Evolutionary conservation across 2,888 invertebrate genomes (phyloP), one percentile per base, ranked within the genome.

Genomic region (Chrysomela aeneicollis): DNA sequence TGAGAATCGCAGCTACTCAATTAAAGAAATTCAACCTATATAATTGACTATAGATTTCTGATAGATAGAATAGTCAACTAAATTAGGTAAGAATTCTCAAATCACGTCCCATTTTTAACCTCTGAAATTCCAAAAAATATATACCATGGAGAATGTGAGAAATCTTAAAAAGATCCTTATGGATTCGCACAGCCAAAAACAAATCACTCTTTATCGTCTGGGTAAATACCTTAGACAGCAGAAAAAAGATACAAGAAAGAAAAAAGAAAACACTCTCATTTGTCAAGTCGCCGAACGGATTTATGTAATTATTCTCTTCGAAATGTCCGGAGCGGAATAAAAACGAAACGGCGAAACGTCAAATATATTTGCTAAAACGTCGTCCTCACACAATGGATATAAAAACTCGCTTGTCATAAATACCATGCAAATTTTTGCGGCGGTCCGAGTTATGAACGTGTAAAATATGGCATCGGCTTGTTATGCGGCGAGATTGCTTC

Each of bases 381-480:
- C 58, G 51, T 51, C 42, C 52, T 19, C 55, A 37, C 64, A 66
- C 68, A 66, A 69, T 64, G 62, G 50, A 59, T 53, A 69, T 64
- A 66, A 69, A 66, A 62, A 69, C 61, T 64, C 66, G 68, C 66
- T 69, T 69, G 64, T 69, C 68, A 66, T 66, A 66, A 66, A 66
- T 59, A 54, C 42, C 61, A 67, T 67, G 66, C 51, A 37, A 61
- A 67, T 63, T 63, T 63, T 54, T 63, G 46, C 46, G 42, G 46
- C 55, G 32, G 42, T 26, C 46, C 26, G n/a, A 57, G 26, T 57
- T 57, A 57, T 57, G 22, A 21, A 57, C n/a, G 46, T 46, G 55
- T 57, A 26, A 57, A 46, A 57, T 57, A 57, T 46, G 42, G 46
- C 46, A 15, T 37, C 22, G 46, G 46, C 22, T 42, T 46, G 22